These are phyloP conservation scores for Tigriopus californicus DNA, from an alignment of 2,888 invertebrate species.

Conservation along the genomic window DNA sequence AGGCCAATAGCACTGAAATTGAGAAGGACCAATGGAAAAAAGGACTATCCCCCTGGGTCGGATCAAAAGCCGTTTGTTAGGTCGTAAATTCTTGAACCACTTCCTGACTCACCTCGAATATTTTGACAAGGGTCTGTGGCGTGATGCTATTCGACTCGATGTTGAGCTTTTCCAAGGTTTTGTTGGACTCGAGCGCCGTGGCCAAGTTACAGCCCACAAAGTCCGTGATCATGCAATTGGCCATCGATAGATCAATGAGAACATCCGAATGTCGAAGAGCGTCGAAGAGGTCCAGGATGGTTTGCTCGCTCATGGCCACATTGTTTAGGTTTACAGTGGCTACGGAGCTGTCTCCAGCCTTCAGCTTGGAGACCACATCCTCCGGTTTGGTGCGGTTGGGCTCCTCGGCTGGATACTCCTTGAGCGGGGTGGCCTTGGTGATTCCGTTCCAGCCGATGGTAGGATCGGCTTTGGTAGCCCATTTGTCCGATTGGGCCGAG, in stretches of 20 bases:
- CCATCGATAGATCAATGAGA: slow-evolving; percentile 72
- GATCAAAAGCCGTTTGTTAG: too few relatives aligned
- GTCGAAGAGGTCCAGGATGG: slow-evolving; percentile 70
- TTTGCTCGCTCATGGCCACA: slow-evolving; percentile 95
- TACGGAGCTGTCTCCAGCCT: slow-evolving; percentile 66
- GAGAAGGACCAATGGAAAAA: not conserved
- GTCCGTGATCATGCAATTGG: slow-evolving; percentile 84
- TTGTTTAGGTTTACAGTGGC: slow-evolving; percentile 97
- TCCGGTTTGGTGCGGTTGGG: slow-evolving; percentile 93
- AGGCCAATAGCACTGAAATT: not conserved
- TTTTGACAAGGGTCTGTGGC: slow-evolving; percentile 12
- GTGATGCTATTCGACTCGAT: slow-evolving; percentile 27
- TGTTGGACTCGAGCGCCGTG: slow-evolving; percentile 41
- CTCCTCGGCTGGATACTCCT: slow-evolving; percentile 79
- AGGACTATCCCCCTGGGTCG: not conserved
- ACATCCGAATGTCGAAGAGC: slow-evolving; percentile 74
- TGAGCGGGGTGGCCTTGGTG: slow-evolving; percentile 78
- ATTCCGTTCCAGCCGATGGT: slow-evolving; percentile 30
- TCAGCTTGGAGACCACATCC: slow-evolving; percentile 68
- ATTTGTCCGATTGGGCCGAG: slow-evolving; percentile 4
- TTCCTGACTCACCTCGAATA: slow-evolving; percentile 11
- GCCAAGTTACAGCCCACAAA: slow-evolving; percentile 60
- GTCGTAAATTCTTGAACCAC: too few relatives aligned
- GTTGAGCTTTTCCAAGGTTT: slow-evolving; percentile 31
- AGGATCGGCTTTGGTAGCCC: slow-evolving; percentile 9